Base-by-base conservation (phyloP, 1,140 invertebrate species). In the Tetragonula clypearis region DNA sequence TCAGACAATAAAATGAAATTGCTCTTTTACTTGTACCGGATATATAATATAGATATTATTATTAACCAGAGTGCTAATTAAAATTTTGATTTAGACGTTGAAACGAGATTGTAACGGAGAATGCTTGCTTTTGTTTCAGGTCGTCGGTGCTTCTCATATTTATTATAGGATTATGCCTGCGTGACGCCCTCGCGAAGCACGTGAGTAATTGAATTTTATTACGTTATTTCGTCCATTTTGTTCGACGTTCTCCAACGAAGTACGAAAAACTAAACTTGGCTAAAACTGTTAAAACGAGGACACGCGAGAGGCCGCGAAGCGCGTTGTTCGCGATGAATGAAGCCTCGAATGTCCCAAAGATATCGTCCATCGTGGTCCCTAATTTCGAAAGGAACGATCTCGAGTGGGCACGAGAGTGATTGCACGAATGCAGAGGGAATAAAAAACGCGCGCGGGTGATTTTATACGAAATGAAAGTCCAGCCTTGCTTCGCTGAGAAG, bases 141-240 rank as follows among this genome's bases (percentile, higher is more conserved):
- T 95, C 92, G 92, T 93, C 94, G 94, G 94, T 94, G 93, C 91
- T 95, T 80, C 90, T 95, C 80, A 84, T 95, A 90, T 93, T 94
- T 85, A 88, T 95, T 69, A 87, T 92, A 91, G 89, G 91, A 26
- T 84, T 91, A 80, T 91, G 93, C 68, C 82, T 95, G 78, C 87
- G 88, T 87, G 88, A 92, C 69, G 91, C 86, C 72, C 87, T 91
- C 60, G 93, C 93, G 21, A 93, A 89, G 93, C 93, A 93, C 53
- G 95, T 95, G 88, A 95, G 95, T 95, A 30, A 92, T 68, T 17
- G 17, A n/a, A 62, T 53, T 71, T 55, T 19, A 23, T 23, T 14
- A 69, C 23, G 23, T 79, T 35, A n/a, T 79, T 35, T 68, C 30
- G 8, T 1, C 35, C 23, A 55, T 41, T 53, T 26, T 21, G 55